These are phyloP conservation scores for Hippoglossus hippoglossus DNA, from an alignment of 2,797 vertebrate species.

Conservation along the genomic window DNA sequence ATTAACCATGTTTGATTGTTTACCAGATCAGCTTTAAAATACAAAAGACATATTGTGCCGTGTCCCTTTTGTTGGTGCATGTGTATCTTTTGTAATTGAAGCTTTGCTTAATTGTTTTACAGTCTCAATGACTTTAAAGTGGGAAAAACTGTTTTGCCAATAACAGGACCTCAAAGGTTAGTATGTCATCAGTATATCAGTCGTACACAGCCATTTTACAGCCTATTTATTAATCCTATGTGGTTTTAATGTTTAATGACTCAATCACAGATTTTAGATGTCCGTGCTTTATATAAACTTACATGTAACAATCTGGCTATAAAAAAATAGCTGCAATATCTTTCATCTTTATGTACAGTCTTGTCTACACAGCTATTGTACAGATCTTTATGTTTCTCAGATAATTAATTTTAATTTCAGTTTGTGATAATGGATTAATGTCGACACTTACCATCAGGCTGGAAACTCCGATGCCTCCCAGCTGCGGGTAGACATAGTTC, in stretches of 20 bases:
- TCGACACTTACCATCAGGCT: constrained; percentile 90
- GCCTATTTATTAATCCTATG: not conserved
- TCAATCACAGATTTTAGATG: not conserved
- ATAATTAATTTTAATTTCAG: not conserved
- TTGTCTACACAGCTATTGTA: too few relatives aligned
- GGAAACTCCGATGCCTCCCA: constrained; percentile 96
- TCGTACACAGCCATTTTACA: not conserved
- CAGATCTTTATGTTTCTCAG: not conserved
- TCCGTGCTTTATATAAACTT: not conserved
- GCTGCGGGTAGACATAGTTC: constrained; percentile 95
- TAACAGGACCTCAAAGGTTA: too few relatives aligned
- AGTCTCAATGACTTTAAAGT: not conserved
- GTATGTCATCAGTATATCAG: too few relatives aligned
- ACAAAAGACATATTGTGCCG: too few relatives aligned
- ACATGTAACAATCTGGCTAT: too few relatives aligned
- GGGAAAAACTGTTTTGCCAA: too few relatives aligned
- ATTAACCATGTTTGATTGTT: too few relatives aligned
- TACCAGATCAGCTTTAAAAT: too few relatives aligned
- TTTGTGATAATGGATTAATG: not conserved
- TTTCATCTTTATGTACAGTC: too few relatives aligned
- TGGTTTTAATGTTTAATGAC: not conserved
- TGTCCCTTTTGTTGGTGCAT: not conserved
- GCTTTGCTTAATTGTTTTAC: constrained; percentile 11
- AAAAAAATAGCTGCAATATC: too few relatives aligned
- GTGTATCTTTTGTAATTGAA: not conserved